These are phyloP conservation scores for Seira sanloemensis DNA, from an alignment of 2,888 invertebrate genomes.

Conservation along the genomic window DNA sequence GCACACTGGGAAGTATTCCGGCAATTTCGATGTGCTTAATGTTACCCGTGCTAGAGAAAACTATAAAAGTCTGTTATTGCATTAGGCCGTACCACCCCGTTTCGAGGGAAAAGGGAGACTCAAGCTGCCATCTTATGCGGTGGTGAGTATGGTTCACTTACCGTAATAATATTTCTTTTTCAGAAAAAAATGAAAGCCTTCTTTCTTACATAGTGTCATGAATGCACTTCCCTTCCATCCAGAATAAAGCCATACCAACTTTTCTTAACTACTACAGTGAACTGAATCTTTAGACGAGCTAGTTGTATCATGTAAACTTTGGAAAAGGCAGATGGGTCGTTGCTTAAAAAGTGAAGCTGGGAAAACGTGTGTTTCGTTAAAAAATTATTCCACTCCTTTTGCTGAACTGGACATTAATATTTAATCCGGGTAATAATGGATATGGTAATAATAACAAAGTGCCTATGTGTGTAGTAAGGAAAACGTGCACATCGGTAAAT, in stretches of 20 bases:
- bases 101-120: no score
- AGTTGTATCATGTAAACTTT: no score
- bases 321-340: no score
- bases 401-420: constrained; percentile 46
- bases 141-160: constrained; percentile 49
- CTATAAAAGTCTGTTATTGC: not conserved
- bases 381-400: constrained; percentile 15
- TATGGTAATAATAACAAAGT: constrained; percentile 42
- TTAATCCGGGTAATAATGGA: constrained; percentile 46
- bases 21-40: not conserved
- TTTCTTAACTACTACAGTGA: no score
- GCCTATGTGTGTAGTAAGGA: not conserved
- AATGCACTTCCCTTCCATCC: not conserved
- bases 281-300: no score
- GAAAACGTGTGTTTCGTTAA: no score
- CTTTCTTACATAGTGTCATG: not conserved
- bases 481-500: not conserved
- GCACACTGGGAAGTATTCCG: no score
- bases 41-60: not conserved
- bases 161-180: constrained; percentile 42
- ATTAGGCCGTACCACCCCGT: not conserved
- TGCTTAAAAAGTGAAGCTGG: no score
- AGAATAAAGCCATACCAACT: no score
- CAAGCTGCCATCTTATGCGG: not conserved
- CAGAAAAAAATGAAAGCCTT: not conserved